These are phyloP conservation scores for Tetheella fluctuosa DNA, from an alignment of 2,888 invertebrate species.

Conservation along the genomic window DNA sequence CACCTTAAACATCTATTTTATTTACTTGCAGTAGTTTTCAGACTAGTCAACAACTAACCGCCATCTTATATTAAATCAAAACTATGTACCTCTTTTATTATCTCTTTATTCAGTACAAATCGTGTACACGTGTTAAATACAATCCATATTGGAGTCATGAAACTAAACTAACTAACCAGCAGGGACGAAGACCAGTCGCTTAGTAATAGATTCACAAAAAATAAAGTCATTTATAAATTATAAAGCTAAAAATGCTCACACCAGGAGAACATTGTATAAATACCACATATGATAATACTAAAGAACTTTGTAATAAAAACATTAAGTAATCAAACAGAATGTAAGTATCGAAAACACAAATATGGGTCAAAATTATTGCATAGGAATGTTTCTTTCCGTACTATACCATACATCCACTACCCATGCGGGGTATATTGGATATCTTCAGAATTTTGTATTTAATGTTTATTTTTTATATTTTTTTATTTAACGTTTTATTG, in stretches of 20 bases:
- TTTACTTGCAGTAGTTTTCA: no score
- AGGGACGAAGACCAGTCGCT: conserved; percentile 27
- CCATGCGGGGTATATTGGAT: no score
- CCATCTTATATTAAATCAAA: background rate
- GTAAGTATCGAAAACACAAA: background rate
- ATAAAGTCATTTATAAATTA: conserved; percentile 26
- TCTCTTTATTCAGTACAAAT: conserved; percentile 23
- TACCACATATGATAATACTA: conserved; percentile 25
- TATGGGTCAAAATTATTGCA: background rate
- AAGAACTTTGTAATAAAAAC: conserved; percentile 23
- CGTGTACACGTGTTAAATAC: conserved; percentile 32
- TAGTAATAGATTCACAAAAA: conserved; percentile 26
- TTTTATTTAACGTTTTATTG: no score
- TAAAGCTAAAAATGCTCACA: conserved; percentile 34
- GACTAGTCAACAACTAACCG: no score
- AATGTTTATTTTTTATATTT: no score
- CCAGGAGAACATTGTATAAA: conserved; percentile 17
- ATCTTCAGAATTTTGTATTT: background rate
- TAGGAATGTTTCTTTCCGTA: no score
- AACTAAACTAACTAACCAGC: conserved; percentile 30
- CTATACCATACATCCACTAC: no score
- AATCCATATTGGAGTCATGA: conserved; percentile 32
- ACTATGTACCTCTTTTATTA: background rate
- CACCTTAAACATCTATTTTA: no score
- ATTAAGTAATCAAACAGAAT: conserved; percentile 18